These are phyloP conservation scores for Acanthaster planci DNA, from an alignment of 35 echinoderm and acorn worm genomes.

Conservation along the genomic window DNA sequence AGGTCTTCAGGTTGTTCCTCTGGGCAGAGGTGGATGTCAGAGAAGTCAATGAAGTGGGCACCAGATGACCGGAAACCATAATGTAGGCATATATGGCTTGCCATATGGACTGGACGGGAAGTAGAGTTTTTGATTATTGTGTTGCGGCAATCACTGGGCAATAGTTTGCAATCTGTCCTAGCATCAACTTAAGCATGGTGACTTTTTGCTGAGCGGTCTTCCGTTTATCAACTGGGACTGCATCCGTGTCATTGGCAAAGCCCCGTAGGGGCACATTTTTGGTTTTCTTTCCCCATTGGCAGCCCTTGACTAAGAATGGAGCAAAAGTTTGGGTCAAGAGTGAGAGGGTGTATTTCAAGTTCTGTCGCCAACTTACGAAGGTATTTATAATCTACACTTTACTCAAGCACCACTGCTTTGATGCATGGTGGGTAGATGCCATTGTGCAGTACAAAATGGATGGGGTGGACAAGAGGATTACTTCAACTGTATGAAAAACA, in stretches of 20 bases:
- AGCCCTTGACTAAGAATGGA: neutral
- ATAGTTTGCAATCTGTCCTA: slow-evolving; percentile 63
- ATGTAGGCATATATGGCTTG: slow-evolving; percentile 38
- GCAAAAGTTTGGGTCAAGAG: neutral
- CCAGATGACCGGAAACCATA: slow-evolving; percentile 57
- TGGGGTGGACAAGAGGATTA: too few species aligned
- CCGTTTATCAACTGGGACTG: neutral
- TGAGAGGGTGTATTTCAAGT: too few species aligned
- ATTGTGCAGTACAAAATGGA: too few species aligned
- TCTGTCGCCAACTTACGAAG: too few species aligned
- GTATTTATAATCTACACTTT: too few species aligned
- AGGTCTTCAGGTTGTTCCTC: slow-evolving; percentile 58
- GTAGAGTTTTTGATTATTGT: slow-evolving; percentile 42
- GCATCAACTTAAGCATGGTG: slow-evolving; percentile 33
- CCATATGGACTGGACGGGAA: slow-evolving; percentile 47
- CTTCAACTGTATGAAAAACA: too few species aligned
- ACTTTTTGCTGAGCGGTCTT: slow-evolving; percentile 10
- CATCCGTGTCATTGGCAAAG: slow-evolving; percentile 7
- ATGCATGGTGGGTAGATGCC: too few species aligned
- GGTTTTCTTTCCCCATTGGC: slow-evolving; percentile 3
- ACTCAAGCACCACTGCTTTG: too few species aligned
- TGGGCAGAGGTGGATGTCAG: slow-evolving; percentile 36
- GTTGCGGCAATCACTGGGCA: slow-evolving; percentile 53
- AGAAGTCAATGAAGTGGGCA: too few species aligned
- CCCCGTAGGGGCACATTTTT: slow-evolving; percentile 6